A percentile compares a stretch with the other conserved stretches of the same genome.
Conservation (phyloP, 2,888 invertebrate genomes). For the Troilus luridus region DNA sequence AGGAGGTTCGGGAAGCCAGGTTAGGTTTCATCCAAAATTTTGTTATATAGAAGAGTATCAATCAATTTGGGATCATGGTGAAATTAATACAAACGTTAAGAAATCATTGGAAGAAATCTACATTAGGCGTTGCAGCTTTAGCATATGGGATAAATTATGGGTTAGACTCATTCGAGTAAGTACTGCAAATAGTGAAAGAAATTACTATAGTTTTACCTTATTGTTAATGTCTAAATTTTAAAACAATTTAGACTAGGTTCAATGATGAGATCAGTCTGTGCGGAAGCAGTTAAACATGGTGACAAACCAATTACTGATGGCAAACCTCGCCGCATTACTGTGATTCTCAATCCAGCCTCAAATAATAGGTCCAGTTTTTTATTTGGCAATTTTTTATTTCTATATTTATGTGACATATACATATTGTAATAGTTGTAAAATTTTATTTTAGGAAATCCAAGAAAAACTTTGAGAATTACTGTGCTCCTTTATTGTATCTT, state of each 20-base stretch:
- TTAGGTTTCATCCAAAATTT: conserved; percentile 9
- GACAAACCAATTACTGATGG: conserved; percentile 75
- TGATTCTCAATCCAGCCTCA: conserved; percentile 92
- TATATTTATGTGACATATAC: not conserved
- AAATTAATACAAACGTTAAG: conserved; percentile 70
- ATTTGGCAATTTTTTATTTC: not conserved
- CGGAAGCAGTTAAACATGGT: conserved; percentile 82
- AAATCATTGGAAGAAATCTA: conserved; percentile 92
- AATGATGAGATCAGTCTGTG: conserved; percentile 85
- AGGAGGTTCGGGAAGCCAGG: not conserved
- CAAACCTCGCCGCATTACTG: conserved; percentile 83
- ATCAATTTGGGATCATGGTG: conserved; percentile 4
- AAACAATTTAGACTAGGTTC: conserved; percentile 76
- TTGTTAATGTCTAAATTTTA: conserved; percentile 59
- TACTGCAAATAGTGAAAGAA: conserved; percentile 63
- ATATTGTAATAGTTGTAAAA: conserved; percentile 67
- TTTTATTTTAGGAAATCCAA: conserved; percentile 72
- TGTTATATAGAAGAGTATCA: too few species aligned
- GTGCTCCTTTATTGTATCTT: conserved; percentile 91
- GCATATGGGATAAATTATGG: conserved; percentile 80
- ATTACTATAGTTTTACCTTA: conserved; percentile 54
- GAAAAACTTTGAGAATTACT: conserved; percentile 86
- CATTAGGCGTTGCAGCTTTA: conserved; percentile 77
- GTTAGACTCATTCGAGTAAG: conserved; percentile 83
- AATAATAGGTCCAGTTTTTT: conserved; percentile 76